Base-by-base conservation (phyloP, 2,113 vertebrate genomes). In the Anser brachyrhynchus region DNA sequence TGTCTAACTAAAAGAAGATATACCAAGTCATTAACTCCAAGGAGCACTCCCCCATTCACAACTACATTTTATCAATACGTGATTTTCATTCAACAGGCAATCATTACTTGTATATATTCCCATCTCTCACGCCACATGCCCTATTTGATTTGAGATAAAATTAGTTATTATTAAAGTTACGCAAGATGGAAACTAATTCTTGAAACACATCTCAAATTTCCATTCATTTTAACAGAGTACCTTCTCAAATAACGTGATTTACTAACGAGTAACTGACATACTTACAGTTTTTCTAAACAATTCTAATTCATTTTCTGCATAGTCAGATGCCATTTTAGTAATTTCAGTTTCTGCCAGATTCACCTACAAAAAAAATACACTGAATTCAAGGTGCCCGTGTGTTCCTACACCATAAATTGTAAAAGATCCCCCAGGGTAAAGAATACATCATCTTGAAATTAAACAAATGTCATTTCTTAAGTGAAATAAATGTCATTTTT, bases 301-400 rank as follows among this genome's bases (percentile, higher is more conserved):
- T 93, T 99, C 99, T 78, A 99, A 94, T 78, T 99, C 99, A n/a
- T 97, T 99, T 95, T 99, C 99, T 5, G 99, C 97, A 87, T 99
- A 99, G 98, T 99, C 99, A 13, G 98, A 98, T 2, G 99, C 98
- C 99, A 99, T 98, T 96, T 98, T 98, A 76, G 99, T 99, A 93
- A 99, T 51, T 43, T 99, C 98, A 1, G 98, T 99, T 87, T 99
- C 98, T 4, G 98, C 98, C 96, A 98, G 98, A 95, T 99, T 99
- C 61, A 99, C 99, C 99, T 99, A 96, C 86, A 58, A 83, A 94
- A 78, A 84, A 26, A 37, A 7, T 2, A 35, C 49, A 54, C 14
- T 72, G 52, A 20, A 57, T 43, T 43, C 26, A 18, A 75, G 52
- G 13, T 58, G 54, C 37, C 2, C 1, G 39, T 62, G 23, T 73